Conservation (phyloP, 2,797 vertebrate genomes). For the Chelon labrosus region DNA sequence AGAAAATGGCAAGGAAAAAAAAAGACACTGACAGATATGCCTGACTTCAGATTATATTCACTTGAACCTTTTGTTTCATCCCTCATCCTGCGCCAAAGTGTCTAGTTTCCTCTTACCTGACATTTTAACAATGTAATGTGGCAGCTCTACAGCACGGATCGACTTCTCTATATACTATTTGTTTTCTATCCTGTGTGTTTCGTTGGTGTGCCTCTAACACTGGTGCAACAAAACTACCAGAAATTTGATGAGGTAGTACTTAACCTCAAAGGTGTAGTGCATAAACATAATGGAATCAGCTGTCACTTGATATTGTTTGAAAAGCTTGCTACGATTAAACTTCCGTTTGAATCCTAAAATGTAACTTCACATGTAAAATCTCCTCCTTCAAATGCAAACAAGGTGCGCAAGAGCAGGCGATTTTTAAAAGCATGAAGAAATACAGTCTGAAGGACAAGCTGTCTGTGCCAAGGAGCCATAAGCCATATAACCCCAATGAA, state of each 20-base stretch:
- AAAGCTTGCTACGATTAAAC: neutral
- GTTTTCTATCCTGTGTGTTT: slow-evolving; percentile 33
- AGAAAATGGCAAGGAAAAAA: slow-evolving; percentile 1
- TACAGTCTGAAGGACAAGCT: slow-evolving; percentile 12
- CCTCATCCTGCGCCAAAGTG: slow-evolving; percentile 33
- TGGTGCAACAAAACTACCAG: neutral
- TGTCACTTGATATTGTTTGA: neutral
- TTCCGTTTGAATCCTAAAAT: neutral
- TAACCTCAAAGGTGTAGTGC: too few species aligned
- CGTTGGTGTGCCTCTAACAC: neutral
- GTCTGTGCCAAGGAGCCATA: slow-evolving; percentile 33
- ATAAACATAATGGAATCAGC: too few species aligned
- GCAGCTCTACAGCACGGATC: slow-evolving; percentile 29
- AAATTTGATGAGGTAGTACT: neutral
- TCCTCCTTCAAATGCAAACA: neutral
- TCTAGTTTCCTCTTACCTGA: slow-evolving; percentile 36
- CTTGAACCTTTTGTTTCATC: slow-evolving; percentile 55
- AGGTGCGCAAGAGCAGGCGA: neutral
- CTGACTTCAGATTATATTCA: slow-evolving; percentile 26
- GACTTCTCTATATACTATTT: slow-evolving; percentile 27
- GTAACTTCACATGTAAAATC: neutral
- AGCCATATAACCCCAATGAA: slow-evolving; percentile 42
- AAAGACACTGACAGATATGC: slow-evolving; percentile 50
- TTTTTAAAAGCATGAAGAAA: slow-evolving; percentile 16
- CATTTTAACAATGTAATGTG: slow-evolving; percentile 49